A percentile compares a stretch with the other conserved stretches of the same genome.
phyloP scores from a whole-genome alignment of 2,113 vertebrate species.

The Centropristis striata region DNA sequence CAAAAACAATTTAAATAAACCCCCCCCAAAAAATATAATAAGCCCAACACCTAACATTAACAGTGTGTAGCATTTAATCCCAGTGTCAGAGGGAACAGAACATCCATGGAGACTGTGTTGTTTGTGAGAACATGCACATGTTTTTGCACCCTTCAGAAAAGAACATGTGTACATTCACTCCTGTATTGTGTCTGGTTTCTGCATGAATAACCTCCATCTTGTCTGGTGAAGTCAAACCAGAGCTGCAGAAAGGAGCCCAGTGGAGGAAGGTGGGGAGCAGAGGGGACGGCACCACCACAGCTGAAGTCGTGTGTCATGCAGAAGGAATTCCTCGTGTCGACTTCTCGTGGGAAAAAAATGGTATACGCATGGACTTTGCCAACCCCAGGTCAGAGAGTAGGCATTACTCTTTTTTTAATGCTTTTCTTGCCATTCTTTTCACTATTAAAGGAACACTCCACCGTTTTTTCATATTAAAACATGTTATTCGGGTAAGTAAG shows the following conservation, averaged over 20 bases:
- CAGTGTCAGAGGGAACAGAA: not conserved
- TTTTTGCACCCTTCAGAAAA: not conserved
- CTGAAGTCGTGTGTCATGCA: constrained; percentile 81
- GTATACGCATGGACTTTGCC: constrained; percentile 81
- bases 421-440: constrained; percentile 12
- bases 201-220: constrained; percentile 18
- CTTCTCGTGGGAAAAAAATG: constrained; percentile 87
- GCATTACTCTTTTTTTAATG: constrained; percentile 3
- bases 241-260: constrained; percentile 83
- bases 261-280: constrained; percentile 84
- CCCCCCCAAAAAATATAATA: no score
- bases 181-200: constrained; percentile 17
- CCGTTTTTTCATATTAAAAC: no score
- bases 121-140: not conserved
- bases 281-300: constrained; percentile 77
- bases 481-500: no score
- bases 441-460: no score
- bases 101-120: not conserved
- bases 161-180: not conserved
- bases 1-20: no score
- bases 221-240: constrained; percentile 81
- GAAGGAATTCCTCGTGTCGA: constrained; percentile 82
- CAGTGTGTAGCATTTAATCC: no score
- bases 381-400: constrained; percentile 83
- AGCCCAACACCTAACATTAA: no score